Evolutionary conservation across 2,797 vertebrate species (phyloP), one percentile per base, ranked within the genome.

Genomic region (Hyperoplus immaculatus): DNA sequence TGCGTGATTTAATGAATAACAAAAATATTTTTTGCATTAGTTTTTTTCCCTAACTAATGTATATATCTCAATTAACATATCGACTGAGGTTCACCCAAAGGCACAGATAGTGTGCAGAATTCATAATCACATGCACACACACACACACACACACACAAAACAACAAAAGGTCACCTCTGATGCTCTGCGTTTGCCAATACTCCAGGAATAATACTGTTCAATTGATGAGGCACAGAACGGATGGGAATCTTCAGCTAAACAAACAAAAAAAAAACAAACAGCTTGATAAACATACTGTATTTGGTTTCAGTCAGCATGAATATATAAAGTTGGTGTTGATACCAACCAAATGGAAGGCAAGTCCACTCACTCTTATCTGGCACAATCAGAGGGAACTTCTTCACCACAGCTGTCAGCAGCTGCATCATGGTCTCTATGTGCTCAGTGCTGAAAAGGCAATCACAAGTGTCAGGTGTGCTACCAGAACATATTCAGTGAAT

Each of bases 181-280:
- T 45, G 98, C 98, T 88, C 98, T 96, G 70, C 98, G 95, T 85
- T 99, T 99, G 70, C 98, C 98, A 81, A 99, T 99, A 94, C 97
- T 98, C 98, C 98, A 99, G 76, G 96, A 95, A 81, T 97, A 99
- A 93, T 97, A 99, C 91, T 98, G 98, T 76, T 98, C 97, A 78
- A 96, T 90, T 41, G 98, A 99, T 67, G 93, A 89, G 7, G 98
- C 97, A 90, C 97, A 99, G 82, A 97, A 99, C 1, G 96, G 96
- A 93, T 96, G 96, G 41, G 96, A 95, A 80, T 97, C 97, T 83
- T 98, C 97, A 7, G 92, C 95, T 96, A 59, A 60, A 88, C 50
- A 70, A 53, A 73, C 29, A 66, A 59, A 73, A 49, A 39, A 21
- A 59, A 71, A 16, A 38, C 0, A 6, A 64, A 55, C 11, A 41